Evolutionary conservation across 1,140 invertebrate genomes (phyloP).

Genomic region (Dryas iulia): DNA sequence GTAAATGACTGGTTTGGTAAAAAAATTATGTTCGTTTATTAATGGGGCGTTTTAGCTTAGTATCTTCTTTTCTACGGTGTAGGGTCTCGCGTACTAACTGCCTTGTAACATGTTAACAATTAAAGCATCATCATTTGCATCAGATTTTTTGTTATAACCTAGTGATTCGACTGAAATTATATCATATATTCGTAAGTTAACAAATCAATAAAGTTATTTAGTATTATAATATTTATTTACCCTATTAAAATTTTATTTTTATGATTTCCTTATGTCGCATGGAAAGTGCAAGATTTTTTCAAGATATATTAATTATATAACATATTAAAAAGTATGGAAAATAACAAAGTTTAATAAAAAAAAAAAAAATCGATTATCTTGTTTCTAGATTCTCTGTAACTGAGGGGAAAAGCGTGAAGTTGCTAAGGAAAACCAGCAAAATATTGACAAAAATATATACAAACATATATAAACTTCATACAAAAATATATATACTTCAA

Average conservation of each 20-base stretch:
- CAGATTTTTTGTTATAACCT: slow-evolving; percentile 59
- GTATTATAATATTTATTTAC: slow-evolving; percentile 22
- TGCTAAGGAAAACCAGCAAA: no score
- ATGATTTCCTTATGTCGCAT: background rate
- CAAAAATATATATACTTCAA: no score
- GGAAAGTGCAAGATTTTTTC: no score
- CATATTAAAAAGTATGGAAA: no score
- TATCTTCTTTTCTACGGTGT: slow-evolving; percentile 46
- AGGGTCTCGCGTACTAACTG: slow-evolving; percentile 52
- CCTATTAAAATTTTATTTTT: background rate
- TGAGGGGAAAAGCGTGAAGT: no score
- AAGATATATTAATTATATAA: no score
- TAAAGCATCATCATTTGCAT: slow-evolving; percentile 56
- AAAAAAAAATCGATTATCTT: no score
- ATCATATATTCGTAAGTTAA: slow-evolving; percentile 13
- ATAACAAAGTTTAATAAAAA: no score
- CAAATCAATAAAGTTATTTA: slow-evolving; percentile 19
- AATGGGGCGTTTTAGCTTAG: slow-evolving; percentile 45
- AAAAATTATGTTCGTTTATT: slow-evolving; percentile 28
- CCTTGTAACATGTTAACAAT: slow-evolving; percentile 64
- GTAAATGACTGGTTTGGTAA: no score
- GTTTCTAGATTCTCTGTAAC: no score
- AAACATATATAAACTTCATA: no score
- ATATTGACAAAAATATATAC: no score
- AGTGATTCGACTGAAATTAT: slow-evolving; percentile 21